Base-by-base conservation (phyloP, 2,888 invertebrate genomes). In the Amblyjoppa fuscipennis region DNA sequence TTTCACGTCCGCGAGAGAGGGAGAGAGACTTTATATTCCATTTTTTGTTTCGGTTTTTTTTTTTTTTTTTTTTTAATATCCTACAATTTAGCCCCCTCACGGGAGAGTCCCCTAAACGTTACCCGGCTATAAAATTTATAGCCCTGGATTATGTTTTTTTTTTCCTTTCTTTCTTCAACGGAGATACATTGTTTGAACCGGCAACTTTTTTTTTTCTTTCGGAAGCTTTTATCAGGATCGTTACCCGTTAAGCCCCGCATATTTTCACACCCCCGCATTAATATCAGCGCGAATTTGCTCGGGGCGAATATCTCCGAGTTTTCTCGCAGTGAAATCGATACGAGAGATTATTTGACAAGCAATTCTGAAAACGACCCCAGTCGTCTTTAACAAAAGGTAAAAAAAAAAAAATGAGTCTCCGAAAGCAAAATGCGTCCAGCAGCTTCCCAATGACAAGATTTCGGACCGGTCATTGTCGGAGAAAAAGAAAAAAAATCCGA, bases 21-120 rank as follows among this genome's bases (percentile, higher is more conserved):
- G 16, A 61, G 31, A 51, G 31, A 51, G 64, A 49, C 75, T 64
- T 64, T 64, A 31, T 75, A 61, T 31, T 51, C n/a, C 70, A 49
- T 68, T 69, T 45, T 69, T 69, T 69, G 16, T 69, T 28, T 1
- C 20, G 20, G 20, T 51, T 49, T 34, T 34, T 61, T 61, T 34
- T 61, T 61, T 61, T 69, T 51, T 49, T 34, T 34, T 61, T 61
- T 34, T 61, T 61, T 61, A 51, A 75, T 75, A 61, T 61, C 75
- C 34, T n/a, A 51, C 75, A 20, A 75, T 75, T 45, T 64, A 75
- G 61, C 45, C 31, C 49, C 49, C 75, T n/a, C 31, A 25, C 5
- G n/a, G 20, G 20, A 75, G n/a, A 75, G 75, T 34, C 51, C 31
- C 64, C 64, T 51, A 66, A 75, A 75, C 64, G 75, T 75, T 64